A percentile compares a stretch with the other conserved stretches of the same genome.
Conservation (phyloP, 2,113 vertebrate genomes). For the Stegastes partitus region DNA sequence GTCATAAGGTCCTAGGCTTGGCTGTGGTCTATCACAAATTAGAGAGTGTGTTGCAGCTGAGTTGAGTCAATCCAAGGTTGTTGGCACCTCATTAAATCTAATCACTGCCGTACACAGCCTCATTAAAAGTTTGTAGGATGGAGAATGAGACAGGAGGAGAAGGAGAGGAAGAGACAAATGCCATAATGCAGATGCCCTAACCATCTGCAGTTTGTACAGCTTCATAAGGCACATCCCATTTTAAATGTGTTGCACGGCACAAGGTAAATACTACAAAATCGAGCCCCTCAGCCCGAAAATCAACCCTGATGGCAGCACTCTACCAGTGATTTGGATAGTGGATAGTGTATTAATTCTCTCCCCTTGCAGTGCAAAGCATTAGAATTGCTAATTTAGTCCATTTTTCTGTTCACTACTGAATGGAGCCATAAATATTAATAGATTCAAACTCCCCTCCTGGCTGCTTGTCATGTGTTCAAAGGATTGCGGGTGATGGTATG, state of each 20-base stretch:
- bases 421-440: conserved; percentile 80
- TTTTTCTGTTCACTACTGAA: conserved; percentile 69
- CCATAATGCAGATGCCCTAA: conserved; percentile 49
- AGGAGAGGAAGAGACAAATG: conserved; percentile 26
- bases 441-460: conserved; percentile 36
- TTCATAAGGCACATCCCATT: conserved; percentile 20
- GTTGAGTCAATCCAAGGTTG: conserved; percentile 66
- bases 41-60: conserved; percentile 28
- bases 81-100: conserved; percentile 72
- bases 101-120: conserved; percentile 60
- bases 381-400: conserved; percentile 77
- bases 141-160: conserved; percentile 42
- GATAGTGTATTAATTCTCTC: conserved; percentile 49
- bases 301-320: conserved; percentile 46
- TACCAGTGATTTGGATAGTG: conserved; percentile 36
- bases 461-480: conserved; percentile 63
- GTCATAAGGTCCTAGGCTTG: conserved; percentile 24
- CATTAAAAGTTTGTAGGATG: conserved; percentile 67
- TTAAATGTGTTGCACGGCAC: conserved; percentile 17
- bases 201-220: conserved; percentile 50
- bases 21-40: conserved; percentile 43
- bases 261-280: conserved; percentile 33
- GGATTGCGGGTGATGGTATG: conserved; percentile 57
- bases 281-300: conserved; percentile 34
- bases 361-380: conserved; percentile 62